A percentile compares a stretch with the other conserved stretches of the same genome.
phyloP scores from a whole-genome alignment of 2,113 vertebrate genomes.

The Paracanthobrama guichenoti region DNA sequence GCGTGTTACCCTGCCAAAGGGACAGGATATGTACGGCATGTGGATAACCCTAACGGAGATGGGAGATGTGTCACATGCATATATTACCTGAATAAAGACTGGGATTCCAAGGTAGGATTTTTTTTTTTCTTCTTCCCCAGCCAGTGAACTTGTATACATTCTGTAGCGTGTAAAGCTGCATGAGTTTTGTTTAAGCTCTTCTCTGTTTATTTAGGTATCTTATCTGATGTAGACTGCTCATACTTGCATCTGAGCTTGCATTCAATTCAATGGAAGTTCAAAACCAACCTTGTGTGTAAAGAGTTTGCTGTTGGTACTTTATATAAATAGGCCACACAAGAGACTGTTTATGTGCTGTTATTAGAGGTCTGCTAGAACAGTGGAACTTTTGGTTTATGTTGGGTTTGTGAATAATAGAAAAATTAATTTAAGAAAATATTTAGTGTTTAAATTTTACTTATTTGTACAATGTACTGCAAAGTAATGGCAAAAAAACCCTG shows the following conservation, averaged over 20 bases:
- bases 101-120: conserved; percentile 84
- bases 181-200: not conserved
- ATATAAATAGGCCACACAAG: conserved; percentile 16
- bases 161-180: not conserved
- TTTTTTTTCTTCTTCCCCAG: not conserved
- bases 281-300: conserved; percentile 9
- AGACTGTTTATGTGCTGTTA: conserved; percentile 24
- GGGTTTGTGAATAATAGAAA: not conserved
- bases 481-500: not conserved
- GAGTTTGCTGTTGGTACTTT: conserved; percentile 9
- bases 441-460: not conserved
- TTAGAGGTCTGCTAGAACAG: not conserved
- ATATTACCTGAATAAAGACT: conserved; percentile 91
- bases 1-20: conserved; percentile 89
- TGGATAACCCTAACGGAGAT: conserved; percentile 88
- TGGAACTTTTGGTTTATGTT: not conserved
- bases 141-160: not conserved
- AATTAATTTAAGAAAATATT: not conserved
- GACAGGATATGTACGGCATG: conserved; percentile 86
- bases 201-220: conserved; percentile 27
- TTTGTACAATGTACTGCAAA: not conserved
- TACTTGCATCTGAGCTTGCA: conserved; percentile 26
- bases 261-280: conserved; percentile 18
- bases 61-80: conserved; percentile 91
- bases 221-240: conserved; percentile 38